A percentile compares a stretch with the other conserved stretches of the same genome.
Conservation (phyloP, 2,888 invertebrate genomes). For the Endotricha flammealis region DNA sequence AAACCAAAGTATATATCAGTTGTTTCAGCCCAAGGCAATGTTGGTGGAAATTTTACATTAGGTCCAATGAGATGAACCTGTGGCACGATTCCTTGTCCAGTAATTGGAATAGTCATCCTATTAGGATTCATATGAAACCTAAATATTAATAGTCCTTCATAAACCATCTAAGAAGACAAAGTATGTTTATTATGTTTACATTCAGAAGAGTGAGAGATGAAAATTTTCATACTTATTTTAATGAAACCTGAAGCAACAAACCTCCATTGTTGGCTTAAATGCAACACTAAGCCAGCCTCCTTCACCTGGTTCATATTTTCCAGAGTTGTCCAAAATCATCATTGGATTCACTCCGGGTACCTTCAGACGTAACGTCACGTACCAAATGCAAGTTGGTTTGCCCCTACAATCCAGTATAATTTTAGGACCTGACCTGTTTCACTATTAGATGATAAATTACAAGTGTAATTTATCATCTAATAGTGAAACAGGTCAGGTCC, state of each 20-base stretch:
- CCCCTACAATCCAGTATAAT: conserved; percentile 70
- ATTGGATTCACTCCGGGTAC: conserved; percentile 48
- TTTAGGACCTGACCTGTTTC: too few relatives aligned
- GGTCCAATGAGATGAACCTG: conserved; percentile 69
- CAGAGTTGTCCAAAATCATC: conserved; percentile 55
- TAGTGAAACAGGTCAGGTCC: too few relatives aligned
- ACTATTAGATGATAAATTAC: too few relatives aligned
- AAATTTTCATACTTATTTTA: conserved; percentile 8
- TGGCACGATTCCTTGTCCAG: conserved; percentile 75
- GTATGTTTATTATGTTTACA: too few relatives aligned
- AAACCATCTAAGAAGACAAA: conserved; percentile 66
- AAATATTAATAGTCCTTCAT: conserved; percentile 60
- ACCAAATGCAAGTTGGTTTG: conserved; percentile 77
- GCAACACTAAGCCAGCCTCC: conserved; percentile 72
- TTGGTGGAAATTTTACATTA: conserved; percentile 78
- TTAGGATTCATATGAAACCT: conserved; percentile 73
- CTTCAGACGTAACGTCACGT: conserved; percentile 53
- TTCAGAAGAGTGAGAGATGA: too few relatives aligned
- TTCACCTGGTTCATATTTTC: conserved; percentile 68
- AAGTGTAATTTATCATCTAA: too few relatives aligned
- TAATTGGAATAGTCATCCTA: conserved; percentile 60
- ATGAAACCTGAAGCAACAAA: conserved; percentile 6
- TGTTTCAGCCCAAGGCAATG: conserved; percentile 79
- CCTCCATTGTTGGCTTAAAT: conserved; percentile 77
- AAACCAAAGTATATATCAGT: conserved; percentile 79